phyloP scores from a whole-genome alignment of 2,797 vertebrate species.

The Psittacula echo region DNA sequence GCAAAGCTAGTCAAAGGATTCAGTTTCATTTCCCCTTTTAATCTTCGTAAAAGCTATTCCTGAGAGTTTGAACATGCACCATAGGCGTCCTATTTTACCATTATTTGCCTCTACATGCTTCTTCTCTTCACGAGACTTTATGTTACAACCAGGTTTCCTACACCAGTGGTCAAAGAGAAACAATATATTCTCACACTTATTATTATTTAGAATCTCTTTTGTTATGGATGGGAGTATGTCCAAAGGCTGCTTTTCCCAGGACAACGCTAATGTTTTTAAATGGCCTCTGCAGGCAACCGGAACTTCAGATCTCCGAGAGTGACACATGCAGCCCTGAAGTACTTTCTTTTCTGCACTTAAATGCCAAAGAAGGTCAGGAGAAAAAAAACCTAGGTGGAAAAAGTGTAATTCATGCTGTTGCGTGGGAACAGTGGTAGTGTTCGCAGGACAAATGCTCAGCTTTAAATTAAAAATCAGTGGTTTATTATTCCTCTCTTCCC shows the following conservation, averaged over 20 bases:
- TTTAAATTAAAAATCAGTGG: conserved; percentile 42
- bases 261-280: conserved; percentile 66
- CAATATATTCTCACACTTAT: conserved; percentile 71
- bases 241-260: conserved; percentile 63
- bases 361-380: conserved; percentile 52
- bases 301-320: conserved; percentile 67
- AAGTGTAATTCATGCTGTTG: conserved; percentile 53
- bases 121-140: conserved; percentile 57
- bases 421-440: conserved; percentile 29
- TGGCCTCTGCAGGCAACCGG: conserved; percentile 47
- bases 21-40: conserved; percentile 67
- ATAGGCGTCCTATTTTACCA: conserved; percentile 65
- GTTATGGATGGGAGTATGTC: conserved; percentile 68
- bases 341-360: conserved; percentile 63
- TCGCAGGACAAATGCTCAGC: conserved; percentile 42
- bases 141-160: conserved; percentile 66
- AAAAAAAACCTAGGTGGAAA: conserved; percentile 22
- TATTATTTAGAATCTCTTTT: conserved; percentile 77
- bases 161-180: conserved; percentile 69
- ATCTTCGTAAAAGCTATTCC: conserved; percentile 72
- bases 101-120: conserved; percentile 60
- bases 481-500: conserved; percentile 45
- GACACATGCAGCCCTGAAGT: conserved; percentile 62
- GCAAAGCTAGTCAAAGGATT: conserved; percentile 65
- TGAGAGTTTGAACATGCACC: conserved; percentile 61